phyloP scores from a whole-genome alignment of 2,113 vertebrate species.

The Scomber colias region DNA sequence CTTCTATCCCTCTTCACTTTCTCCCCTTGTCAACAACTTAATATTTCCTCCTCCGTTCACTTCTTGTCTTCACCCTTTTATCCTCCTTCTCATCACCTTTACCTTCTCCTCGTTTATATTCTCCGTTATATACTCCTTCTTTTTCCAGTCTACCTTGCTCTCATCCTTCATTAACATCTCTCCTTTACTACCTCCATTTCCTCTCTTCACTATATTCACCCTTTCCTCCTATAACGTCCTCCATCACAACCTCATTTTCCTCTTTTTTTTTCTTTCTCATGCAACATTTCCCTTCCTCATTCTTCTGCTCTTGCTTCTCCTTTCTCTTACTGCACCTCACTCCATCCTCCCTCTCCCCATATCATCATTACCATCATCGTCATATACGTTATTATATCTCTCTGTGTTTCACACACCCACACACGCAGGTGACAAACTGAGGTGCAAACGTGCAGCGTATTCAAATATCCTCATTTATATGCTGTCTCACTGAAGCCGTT shows the following conservation, averaged over 20 bases:
- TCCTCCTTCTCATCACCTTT: not conserved
- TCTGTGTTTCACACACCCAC: not conserved
- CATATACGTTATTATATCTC: conserved; percentile 3
- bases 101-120: not conserved
- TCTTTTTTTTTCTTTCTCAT: not conserved
- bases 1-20: not conserved
- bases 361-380: not conserved
- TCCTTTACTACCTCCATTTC: not conserved
- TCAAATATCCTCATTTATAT: conserved; percentile 37
- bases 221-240: not conserved
- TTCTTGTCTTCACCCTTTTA: not conserved
- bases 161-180: not conserved
- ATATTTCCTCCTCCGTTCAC: not conserved
- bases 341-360: not conserved
- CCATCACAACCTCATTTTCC: not conserved
- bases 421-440: conserved; percentile 18
- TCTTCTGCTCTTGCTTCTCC: not conserved
- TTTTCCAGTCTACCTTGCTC: not conserved
- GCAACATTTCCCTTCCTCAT: not conserved
- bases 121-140: not conserved
- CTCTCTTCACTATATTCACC: not conserved
- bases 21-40: not conserved
- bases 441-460: conserved; percentile 10
- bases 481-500: conserved; percentile 1
- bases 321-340: not conserved